Evolutionary conservation across 1,140 invertebrate genomes (phyloP).

Genomic region (Pinna nobilis): DNA sequence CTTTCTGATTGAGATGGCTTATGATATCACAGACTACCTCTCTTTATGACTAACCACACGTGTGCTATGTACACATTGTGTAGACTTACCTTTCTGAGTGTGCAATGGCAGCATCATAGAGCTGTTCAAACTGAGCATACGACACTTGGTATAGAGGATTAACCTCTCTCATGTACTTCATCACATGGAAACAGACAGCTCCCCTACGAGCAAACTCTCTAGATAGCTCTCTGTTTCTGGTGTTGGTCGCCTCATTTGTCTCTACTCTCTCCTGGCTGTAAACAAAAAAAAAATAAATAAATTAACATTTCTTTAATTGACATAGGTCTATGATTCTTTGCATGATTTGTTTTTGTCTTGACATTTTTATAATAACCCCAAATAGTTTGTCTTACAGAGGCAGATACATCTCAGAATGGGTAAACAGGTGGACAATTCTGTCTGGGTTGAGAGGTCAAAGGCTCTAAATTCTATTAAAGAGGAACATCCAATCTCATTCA

Average conservation of each 20-base stretch:
- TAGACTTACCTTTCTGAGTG: conserved; percentile 72
- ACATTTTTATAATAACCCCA: no score
- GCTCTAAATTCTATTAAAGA: no score
- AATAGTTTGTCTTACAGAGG: no score
- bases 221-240: conserved; percentile 67
- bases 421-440: no score
- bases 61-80: neutral
- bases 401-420: no score
- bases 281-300: conserved; percentile 30
- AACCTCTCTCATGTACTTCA: conserved; percentile 71
- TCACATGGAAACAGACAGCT: conserved; percentile 72
- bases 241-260: conserved; percentile 58
- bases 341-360: neutral
- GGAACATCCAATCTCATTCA: no score
- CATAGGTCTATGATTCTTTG: neutral
- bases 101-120: conserved; percentile 69
- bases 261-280: conserved; percentile 62
- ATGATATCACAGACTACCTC: no score
- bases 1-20: no score
- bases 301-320: neutral
- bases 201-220: conserved; percentile 67
- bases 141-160: conserved; percentile 70
- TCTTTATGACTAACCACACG: neutral
- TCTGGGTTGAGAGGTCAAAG: no score
- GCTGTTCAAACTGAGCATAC: conserved; percentile 64